Evolutionary conservation across 2,113 vertebrate species (phyloP).

Genomic region (Trinectes maculatus): DNA sequence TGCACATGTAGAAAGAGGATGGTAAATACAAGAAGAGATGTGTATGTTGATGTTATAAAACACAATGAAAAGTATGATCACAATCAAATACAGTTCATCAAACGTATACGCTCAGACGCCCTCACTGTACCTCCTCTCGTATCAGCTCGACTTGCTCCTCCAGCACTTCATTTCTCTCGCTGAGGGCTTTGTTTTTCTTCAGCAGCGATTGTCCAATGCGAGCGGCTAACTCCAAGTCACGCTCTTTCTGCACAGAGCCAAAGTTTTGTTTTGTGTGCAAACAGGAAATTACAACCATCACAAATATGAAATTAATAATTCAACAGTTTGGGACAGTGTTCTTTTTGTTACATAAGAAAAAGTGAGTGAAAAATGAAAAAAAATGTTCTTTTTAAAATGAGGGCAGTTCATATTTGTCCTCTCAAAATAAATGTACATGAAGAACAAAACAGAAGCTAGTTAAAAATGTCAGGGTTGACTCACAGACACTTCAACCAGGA

Average conservation of each 20-base stretch:
- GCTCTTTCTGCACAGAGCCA: constrained; percentile 89
- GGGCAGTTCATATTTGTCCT: not conserved
- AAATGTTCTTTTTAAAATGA: not conserved
- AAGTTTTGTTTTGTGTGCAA: not conserved
- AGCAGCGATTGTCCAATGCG: constrained; percentile 96
- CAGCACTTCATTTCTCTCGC: constrained; percentile 92
- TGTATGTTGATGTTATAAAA: not conserved
- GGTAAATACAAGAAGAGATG: not conserved
- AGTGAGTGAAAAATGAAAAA: no score
- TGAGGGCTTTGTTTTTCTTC: constrained; percentile 97
- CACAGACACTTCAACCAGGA: not conserved
- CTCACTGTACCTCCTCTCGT: constrained; percentile 86
- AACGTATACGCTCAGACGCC: not conserved
- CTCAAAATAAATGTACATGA: not conserved
- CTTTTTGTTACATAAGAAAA: not conserved
- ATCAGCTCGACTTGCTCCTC: constrained; percentile 97
- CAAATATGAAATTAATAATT: not conserved
- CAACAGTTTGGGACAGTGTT: not conserved
- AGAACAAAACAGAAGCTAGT: not conserved
- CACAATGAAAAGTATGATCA: not conserved
- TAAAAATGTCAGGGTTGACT: not conserved
- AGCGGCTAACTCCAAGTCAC: constrained; percentile 97
- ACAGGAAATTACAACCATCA: not conserved
- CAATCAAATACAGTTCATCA: not conserved
- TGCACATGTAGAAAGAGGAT: not conserved